These are phyloP conservation scores for Apodemus agrarius DNA, from an alignment of 2,797 vertebrate genomes.

Conservation along the genomic window DNA sequence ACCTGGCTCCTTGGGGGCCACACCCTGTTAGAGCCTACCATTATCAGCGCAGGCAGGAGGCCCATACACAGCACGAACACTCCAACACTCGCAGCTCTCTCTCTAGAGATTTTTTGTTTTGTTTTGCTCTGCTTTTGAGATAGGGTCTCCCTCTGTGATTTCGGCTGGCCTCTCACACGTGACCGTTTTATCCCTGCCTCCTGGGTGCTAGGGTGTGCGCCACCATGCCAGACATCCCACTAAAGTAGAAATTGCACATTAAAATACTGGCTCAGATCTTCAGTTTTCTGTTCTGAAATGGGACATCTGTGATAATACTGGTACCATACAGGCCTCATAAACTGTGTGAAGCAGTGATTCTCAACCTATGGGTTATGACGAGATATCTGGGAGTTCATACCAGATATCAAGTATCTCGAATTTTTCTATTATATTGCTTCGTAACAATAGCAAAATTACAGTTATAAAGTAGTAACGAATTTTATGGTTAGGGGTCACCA, in stretches of 20 bases:
- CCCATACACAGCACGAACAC: not conserved
- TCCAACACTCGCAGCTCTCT: not conserved
- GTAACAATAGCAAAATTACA: not conserved
- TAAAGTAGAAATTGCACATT: not conserved
- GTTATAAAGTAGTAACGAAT: not conserved
- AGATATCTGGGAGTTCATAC: not conserved
- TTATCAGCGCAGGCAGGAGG: not conserved
- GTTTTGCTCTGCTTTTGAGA: not conserved
- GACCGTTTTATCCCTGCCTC: not conserved
- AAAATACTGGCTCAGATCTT: not conserved
- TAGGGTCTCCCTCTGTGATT: not conserved
- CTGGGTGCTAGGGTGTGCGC: not conserved
- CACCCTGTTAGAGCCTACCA: not conserved
- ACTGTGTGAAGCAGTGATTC: not conserved
- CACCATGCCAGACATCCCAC: not conserved
- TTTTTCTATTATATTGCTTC: not conserved
- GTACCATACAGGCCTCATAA: not conserved
- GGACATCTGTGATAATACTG: not conserved
- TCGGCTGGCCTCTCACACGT: not conserved
- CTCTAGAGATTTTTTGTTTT: not conserved
- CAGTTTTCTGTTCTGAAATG: constrained; percentile 8
- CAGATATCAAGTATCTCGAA: not conserved
- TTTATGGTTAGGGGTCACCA: not conserved
- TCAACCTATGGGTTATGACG: not conserved
- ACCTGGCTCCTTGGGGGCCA: not conserved